Evolutionary conservation across 2,797 vertebrate species (phyloP).

Genomic region (Pipistrellus nathusii): DNA sequence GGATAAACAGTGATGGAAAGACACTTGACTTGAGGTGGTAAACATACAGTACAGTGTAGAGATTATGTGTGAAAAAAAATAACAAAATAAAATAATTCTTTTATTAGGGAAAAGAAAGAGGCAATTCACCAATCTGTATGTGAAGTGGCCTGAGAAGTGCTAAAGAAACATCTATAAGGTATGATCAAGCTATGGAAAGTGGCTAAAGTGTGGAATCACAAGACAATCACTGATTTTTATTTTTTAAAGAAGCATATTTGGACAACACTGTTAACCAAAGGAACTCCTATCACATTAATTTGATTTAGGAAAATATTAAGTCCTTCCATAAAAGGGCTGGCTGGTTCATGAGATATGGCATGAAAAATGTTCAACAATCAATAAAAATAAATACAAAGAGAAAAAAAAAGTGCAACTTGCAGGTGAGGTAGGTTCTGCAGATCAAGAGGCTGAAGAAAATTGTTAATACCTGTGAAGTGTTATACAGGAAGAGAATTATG

Average conservation of each 20-base stretch:
- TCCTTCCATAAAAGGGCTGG: background rate
- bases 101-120: background rate
- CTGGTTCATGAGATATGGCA: background rate
- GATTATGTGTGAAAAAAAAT: background rate
- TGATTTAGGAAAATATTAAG: background rate
- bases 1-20: background rate
- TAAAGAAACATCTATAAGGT: background rate
- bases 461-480: background rate
- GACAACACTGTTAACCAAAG: background rate
- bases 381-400: too few relatives aligned
- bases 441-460: background rate
- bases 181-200: background rate
- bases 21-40: background rate
- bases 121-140: background rate
- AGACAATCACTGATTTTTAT: background rate
- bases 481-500: background rate
- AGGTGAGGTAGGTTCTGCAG: background rate
- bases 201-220: background rate
- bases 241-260: background rate
- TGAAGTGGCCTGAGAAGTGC: background rate
- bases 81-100: background rate
- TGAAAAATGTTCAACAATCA: conserved; percentile 15
- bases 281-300: background rate
- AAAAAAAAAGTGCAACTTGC: conserved; percentile 2
- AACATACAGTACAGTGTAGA: background rate